Percentiles rank a stretch among this genome's conserved stretches.
Conservation (phyloP, 2,888 invertebrate species). For the Scaptomyza cyrtandrae region DNA sequence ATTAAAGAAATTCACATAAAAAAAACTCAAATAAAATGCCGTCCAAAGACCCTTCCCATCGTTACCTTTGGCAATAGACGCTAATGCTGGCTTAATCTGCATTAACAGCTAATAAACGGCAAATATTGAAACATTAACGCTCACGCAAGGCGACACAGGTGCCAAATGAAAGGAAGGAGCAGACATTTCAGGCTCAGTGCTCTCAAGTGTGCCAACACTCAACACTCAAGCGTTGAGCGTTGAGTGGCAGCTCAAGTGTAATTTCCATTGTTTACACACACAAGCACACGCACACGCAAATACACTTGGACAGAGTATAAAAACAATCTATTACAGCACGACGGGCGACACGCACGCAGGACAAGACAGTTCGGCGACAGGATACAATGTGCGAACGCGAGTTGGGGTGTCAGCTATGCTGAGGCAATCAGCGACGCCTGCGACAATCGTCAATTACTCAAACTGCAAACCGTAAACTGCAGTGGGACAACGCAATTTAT, state of each 20-base stretch:
- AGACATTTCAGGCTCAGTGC: slow-evolving; percentile 45
- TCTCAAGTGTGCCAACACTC: slow-evolving; percentile 55
- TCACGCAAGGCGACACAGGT: slow-evolving; percentile 56
- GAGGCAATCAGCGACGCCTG: slow-evolving; percentile 26
- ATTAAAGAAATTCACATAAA: no score
- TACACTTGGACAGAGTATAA: slow-evolving; percentile 37
- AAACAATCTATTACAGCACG: slow-evolving; percentile 62
- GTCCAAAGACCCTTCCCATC: not conserved
- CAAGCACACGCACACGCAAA: slow-evolving; percentile 20
- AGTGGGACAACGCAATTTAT: slow-evolving; percentile 20
- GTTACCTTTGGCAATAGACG: not conserved
- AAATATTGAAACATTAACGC: slow-evolving; percentile 71
- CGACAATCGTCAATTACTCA: slow-evolving; percentile 52
- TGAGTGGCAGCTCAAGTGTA: slow-evolving; percentile 65
- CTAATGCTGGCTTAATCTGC: not conserved
- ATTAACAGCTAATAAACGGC: slow-evolving; percentile 66
- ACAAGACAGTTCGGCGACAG: slow-evolving; percentile 30
- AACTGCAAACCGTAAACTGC: slow-evolving; percentile 35
- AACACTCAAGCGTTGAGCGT: slow-evolving; percentile 13
- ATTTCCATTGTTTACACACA: slow-evolving; percentile 67
- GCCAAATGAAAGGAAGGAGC: slow-evolving; percentile 20
- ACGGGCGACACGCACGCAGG: slow-evolving; percentile 34
- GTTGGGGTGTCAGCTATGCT: not conserved
- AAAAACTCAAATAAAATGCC: not conserved
- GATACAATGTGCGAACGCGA: slow-evolving; percentile 6